Conservation (phyloP, 1,140 invertebrate genomes). For the Caenorhabditis briggsae region DNA sequence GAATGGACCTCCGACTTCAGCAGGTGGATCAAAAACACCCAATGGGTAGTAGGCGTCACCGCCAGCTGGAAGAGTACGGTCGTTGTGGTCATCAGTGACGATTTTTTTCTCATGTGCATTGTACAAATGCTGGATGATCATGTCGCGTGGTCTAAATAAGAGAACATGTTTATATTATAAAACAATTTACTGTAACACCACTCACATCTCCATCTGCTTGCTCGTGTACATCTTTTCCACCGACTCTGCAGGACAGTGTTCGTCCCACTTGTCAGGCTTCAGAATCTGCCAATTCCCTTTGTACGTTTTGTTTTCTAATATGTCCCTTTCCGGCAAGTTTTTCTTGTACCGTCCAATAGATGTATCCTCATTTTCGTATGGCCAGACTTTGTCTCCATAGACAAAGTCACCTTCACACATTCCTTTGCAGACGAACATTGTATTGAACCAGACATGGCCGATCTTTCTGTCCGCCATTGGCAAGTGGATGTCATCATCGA, state of each 20-base stretch:
- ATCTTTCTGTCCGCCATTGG: conserved; percentile 63
- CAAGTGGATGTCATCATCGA: conserved; percentile 37
- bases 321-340: not conserved
- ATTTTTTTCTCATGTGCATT: conserved; percentile 71
- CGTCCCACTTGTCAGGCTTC: conserved; percentile 71
- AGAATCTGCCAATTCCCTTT: conserved; percentile 19
- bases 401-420: conserved; percentile 70
- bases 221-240: conserved; percentile 66
- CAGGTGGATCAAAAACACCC: conserved; percentile 55
- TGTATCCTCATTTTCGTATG: conserved; percentile 59
- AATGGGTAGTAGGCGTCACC: not conserved
- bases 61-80: conserved; percentile 56
- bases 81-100: conserved; percentile 73
- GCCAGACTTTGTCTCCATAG: conserved; percentile 73
- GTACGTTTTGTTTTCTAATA: not conserved
- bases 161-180: not conserved
- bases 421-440: conserved; percentile 75
- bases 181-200: not conserved
- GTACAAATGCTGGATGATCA: conserved; percentile 69
- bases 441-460: conserved; percentile 77
- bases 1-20: conserved; percentile 70
- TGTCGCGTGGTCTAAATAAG: conserved; percentile 69
- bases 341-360: conserved; percentile 14
- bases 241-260: conserved; percentile 69
- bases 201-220: conserved; percentile 54